Percentiles rank a stretch among this genome's conserved stretches.
Evolutionary conservation across 92 coral and sea anemone species (phyloP).

Genomic region (Palythoa grandis): DNA sequence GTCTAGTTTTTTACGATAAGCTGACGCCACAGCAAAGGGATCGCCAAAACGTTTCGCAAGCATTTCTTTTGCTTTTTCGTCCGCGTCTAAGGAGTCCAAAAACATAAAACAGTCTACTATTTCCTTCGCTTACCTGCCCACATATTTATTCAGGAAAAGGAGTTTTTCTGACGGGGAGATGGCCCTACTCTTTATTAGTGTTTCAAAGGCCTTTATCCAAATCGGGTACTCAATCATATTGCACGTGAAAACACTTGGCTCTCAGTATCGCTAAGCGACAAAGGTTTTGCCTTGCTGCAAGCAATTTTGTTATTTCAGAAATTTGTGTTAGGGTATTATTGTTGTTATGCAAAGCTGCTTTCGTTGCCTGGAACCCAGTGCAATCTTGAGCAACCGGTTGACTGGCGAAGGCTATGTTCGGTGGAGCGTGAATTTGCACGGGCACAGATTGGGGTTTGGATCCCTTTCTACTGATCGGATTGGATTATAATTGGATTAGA

Average conservation of each 20-base stretch:
- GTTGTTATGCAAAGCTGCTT: background rate
- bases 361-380: no score
- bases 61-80: slow-evolving; percentile 56
- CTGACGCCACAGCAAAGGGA: slow-evolving; percentile 49
- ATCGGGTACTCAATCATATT: slow-evolving; percentile 57
- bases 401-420: no score
- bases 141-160: slow-evolving; percentile 60
- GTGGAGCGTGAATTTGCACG: no score
- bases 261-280: slow-evolving; percentile 53
- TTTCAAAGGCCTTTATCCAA: slow-evolving; percentile 68
- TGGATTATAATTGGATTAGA: background rate
- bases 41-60: slow-evolving; percentile 63
- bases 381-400: no score
- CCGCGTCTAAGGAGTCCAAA: slow-evolving; percentile 58
- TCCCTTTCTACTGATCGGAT: background rate
- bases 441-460: background rate
- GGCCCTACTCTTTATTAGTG: slow-evolving; percentile 57
- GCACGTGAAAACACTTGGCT: slow-evolving; percentile 61
- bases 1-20: slow-evolving; percentile 51
- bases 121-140: slow-evolving; percentile 60
- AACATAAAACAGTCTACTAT: slow-evolving; percentile 64
- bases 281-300: slow-evolving; percentile 51
- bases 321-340: slow-evolving; percentile 28
- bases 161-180: slow-evolving; percentile 50
- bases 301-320: slow-evolving; percentile 37